Evolutionary conservation across 2,113 vertebrate species (phyloP), one percentile per base, ranked within the genome.

Genomic region (Rhinopomastus cyanomelas): DNA sequence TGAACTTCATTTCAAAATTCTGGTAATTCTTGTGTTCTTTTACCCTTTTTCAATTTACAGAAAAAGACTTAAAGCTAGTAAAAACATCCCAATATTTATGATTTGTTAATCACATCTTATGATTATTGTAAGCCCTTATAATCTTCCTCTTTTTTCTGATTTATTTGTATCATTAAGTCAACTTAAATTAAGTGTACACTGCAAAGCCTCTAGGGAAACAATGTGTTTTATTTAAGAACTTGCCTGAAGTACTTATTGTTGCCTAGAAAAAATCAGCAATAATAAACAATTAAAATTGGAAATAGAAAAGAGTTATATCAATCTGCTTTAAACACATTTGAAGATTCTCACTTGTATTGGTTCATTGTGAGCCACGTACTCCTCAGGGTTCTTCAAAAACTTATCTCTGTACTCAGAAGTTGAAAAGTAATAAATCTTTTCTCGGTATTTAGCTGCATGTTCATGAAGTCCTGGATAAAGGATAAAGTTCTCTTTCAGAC

Each of bases 391-490:
- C 79, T 98, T 94, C 88, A 99, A 30, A 95, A 99, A 99, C 71
- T 96, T 96, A 4, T 98, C 97, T 95, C 90, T 98, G 46, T 97
- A 96, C 56, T 98, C 97, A 32, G 64, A 12, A 91, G 90, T 98
- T 76, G 98, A 98, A 89, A 99, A 98, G 86, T 98, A 99, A 91
- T 98, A 99, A 37, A 96, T 93, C 61, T 97, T 99, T 80, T 99
- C 98, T 75, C 96, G 96, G 94, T 99, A 99, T 92, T 98, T 99
- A 62, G 97, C 98, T 81, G 98, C 96, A 51, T 97, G 78, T 26
- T 98, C 97, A 12, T 91, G 44, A 10, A 52, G 94, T 89, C 98
- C 98, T 46, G 98, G 98, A 29, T 88, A 92, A 49, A 99, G 97
- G 39, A 98, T 82, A 48, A 98, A 98, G 20, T 96, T 96, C 79